Conservation (phyloP, 2,113 vertebrate species). For the Hydrochoerus hydrochaeris region DNA sequence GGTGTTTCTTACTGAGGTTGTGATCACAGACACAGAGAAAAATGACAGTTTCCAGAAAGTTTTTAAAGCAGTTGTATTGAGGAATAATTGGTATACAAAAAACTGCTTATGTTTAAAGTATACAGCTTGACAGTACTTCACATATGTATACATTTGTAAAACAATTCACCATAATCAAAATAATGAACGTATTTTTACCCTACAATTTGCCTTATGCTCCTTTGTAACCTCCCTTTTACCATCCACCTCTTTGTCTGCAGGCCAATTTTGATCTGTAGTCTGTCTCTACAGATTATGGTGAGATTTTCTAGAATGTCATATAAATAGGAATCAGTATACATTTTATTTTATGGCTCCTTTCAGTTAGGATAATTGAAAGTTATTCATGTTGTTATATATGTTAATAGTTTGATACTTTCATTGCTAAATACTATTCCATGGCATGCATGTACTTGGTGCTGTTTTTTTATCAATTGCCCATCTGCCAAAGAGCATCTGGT, state of each 20-base stretch:
- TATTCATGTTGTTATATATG: background rate
- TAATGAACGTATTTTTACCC: background rate
- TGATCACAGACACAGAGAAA: background rate
- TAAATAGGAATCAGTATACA: background rate
- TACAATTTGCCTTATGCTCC: background rate
- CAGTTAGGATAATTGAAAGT: background rate
- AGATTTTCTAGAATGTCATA: background rate
- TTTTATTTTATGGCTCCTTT: constrained; percentile 17
- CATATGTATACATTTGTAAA: constrained; percentile 34
- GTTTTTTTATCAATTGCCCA: background rate
- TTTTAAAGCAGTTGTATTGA: constrained; percentile 9
- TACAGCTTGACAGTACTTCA: background rate
- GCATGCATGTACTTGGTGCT: background rate
- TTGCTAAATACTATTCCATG: background rate
- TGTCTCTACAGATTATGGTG: background rate
- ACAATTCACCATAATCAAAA: constrained; percentile 27
- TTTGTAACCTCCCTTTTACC: background rate
- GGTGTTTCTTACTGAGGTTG: background rate
- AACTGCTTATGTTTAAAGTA: background rate
- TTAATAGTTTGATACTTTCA: background rate
- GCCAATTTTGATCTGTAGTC: background rate
- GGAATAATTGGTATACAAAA: background rate
- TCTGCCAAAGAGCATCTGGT: background rate
- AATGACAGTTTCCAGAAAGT: background rate
- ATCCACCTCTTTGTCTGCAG: background rate